phyloP scores from a whole-genome alignment of 92 coral and sea anemone species.

The Zoanthus solanderi region DNA sequence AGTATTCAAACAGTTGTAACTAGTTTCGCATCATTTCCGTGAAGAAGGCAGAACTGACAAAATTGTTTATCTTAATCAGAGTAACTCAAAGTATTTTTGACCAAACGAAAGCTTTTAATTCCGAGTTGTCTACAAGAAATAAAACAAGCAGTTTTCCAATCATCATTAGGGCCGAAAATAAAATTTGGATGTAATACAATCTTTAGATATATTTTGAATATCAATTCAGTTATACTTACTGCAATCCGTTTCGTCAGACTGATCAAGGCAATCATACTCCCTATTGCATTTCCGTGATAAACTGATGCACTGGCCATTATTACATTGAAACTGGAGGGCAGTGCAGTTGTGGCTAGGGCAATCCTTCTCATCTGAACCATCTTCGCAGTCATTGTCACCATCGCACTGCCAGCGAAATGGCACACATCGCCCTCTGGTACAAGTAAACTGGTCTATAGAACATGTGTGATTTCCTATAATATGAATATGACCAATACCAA shows the following conservation, averaged over 20 bases:
- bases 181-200: too few relatives aligned
- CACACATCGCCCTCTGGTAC: constrained; percentile 78
- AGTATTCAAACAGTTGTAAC: too few relatives aligned
- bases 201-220: too few relatives aligned
- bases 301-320: constrained; percentile 61
- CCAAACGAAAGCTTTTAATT: too few relatives aligned
- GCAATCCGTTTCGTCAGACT: constrained; percentile 83
- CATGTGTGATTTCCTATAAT: constrained; percentile 20
- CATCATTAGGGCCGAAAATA: too few relatives aligned
- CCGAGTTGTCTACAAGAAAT: too few relatives aligned
- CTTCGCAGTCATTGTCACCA: constrained; percentile 72
- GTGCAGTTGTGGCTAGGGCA: constrained; percentile 75
- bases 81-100: too few relatives aligned
- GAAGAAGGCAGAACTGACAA: too few relatives aligned
- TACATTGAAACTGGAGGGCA: constrained; percentile 68
- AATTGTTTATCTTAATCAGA: too few relatives aligned
- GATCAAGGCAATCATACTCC: constrained; percentile 76
- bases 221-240: constrained; percentile 65
- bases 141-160: too few relatives aligned
- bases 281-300: constrained; percentile 83
- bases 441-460: constrained; percentile 60
- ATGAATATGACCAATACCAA: not conserved
- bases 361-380: constrained; percentile 66
- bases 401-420: constrained; percentile 68
- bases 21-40: too few relatives aligned